phyloP scores from a whole-genome alignment of 37 sponge, comb jelly and placozoan species.

The Ianthella basta region DNA sequence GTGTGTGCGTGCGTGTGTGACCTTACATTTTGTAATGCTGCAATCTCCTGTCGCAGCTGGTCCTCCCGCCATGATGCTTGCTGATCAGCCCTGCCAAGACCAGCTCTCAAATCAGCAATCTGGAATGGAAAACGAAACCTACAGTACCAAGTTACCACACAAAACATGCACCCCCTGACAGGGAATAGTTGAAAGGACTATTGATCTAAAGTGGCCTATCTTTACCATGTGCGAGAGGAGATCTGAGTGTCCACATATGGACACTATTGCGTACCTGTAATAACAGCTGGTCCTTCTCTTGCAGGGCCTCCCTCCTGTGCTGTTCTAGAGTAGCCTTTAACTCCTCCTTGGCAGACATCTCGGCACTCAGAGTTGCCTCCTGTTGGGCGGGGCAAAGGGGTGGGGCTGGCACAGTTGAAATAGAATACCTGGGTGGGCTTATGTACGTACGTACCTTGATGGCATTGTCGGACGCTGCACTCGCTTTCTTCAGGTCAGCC shows the following conservation, averaged over 20 bases:
- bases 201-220: not conserved
- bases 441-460: slow-evolving; percentile 36
- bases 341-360: slow-evolving; percentile 70
- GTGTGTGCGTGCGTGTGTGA: not conserved
- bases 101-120: slow-evolving; percentile 77
- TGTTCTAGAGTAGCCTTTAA: slow-evolving; percentile 61
- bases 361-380: slow-evolving; percentile 77
- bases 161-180: not conserved
- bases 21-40: slow-evolving; percentile 41
- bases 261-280: slow-evolving; percentile 64
- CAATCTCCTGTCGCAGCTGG: slow-evolving; percentile 75
- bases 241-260: no score
- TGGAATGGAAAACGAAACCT: slow-evolving; percentile 18
- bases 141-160: not conserved
- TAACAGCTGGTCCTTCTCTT: slow-evolving; percentile 67
- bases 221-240: no score
- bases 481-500: slow-evolving; percentile 77
- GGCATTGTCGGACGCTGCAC: slow-evolving; percentile 72
- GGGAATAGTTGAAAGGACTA: not conserved
- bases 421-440: not conserved
- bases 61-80: slow-evolving; percentile 90
- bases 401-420: not conserved
- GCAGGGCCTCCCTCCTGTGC: slow-evolving; percentile 46
- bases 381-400: not conserved
- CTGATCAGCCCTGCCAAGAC: slow-evolving; percentile 78